These are phyloP conservation scores for Periophthalmodon schlosseri DNA, from an alignment of 2,113 vertebrate species.

Conservation along the genomic window DNA sequence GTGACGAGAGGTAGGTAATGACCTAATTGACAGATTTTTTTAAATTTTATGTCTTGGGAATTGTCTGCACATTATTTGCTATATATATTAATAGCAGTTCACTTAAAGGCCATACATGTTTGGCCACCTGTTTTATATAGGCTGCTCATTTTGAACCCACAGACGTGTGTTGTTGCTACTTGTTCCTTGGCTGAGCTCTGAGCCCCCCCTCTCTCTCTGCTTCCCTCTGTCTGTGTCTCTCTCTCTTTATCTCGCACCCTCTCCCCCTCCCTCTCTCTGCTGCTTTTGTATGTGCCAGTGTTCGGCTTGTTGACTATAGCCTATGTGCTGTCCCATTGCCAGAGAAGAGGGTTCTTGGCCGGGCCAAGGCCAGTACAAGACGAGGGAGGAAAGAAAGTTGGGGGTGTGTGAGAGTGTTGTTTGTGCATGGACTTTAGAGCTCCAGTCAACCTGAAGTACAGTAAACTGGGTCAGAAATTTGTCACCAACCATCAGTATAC, in stretches of 20 bases:
- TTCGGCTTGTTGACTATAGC: conserved; percentile 65
- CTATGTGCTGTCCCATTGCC: conserved; percentile 56
- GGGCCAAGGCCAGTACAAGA: conserved; percentile 48
- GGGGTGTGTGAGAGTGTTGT: conserved; percentile 33
- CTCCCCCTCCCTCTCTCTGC: background rate
- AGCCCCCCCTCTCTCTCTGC: background rate
- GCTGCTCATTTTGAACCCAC: conserved; percentile 6
- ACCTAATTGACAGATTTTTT: conserved; percentile 14
- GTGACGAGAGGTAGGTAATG: background rate
- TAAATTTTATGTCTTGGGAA: conserved; percentile 11
- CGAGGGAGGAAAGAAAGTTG: conserved; percentile 43
- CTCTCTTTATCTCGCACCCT: no score
- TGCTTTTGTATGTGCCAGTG: conserved; percentile 41
- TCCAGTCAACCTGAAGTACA: conserved; percentile 19
- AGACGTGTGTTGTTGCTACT: conserved; percentile 48
- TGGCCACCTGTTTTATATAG: background rate
- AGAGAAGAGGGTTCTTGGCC: conserved; percentile 58
- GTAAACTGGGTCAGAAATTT: conserved; percentile 1
- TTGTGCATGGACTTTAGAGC: conserved; percentile 28
- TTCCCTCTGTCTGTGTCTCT: no score
- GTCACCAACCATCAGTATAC: background rate
- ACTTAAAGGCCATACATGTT: background rate
- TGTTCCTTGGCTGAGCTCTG: conserved; percentile 24
- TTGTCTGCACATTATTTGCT: background rate
- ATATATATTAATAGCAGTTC: background rate